A percentile compares a stretch with the other conserved stretches of the same genome.
Conservation (phyloP, 2,888 invertebrate species). For the Cosmia pyralina region DNA sequence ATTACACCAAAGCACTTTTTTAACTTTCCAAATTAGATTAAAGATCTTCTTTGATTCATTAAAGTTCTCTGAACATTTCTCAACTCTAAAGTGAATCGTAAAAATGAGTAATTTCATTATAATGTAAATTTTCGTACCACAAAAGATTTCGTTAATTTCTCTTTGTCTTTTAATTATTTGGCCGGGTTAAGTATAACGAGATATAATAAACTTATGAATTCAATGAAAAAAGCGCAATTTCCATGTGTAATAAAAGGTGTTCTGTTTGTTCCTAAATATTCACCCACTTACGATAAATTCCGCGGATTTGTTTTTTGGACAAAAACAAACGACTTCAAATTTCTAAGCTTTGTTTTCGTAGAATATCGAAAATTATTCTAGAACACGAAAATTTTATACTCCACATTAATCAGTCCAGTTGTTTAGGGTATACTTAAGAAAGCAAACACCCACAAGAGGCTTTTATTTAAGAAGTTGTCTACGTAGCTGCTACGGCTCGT, state of each 20-base stretch:
- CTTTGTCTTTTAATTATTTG: not conserved
- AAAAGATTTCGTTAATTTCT: not conserved
- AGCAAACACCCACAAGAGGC: not conserved
- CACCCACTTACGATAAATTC: not conserved
- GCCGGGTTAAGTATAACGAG: not conserved
- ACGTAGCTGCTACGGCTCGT: constrained; percentile 6
- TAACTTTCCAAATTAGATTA: constrained; percentile 44
- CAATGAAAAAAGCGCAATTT: not conserved
- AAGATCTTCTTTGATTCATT: constrained; percentile 53
- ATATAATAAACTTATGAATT: not conserved
- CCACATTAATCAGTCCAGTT: not conserved
- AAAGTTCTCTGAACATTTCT: constrained; percentile 34
- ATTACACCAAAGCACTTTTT: constrained; percentile 5
- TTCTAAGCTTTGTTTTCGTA: not conserved
- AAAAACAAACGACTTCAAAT: no score
- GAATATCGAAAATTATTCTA: not conserved
- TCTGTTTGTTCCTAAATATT: not conserved
- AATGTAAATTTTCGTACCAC: constrained; percentile 6
- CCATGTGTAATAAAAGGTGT: not conserved
- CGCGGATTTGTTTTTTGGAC: not conserved
- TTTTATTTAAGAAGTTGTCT: constrained; percentile 2
- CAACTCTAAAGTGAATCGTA: constrained; percentile 23
- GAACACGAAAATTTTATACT: not conserved
- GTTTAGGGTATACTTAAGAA: not conserved
- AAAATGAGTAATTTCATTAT: constrained; percentile 19